Percentiles rank a stretch among this genome's conserved stretches.
phyloP scores from a whole-genome alignment of 2,113 vertebrate species.

The Diglossa brunneiventris region DNA sequence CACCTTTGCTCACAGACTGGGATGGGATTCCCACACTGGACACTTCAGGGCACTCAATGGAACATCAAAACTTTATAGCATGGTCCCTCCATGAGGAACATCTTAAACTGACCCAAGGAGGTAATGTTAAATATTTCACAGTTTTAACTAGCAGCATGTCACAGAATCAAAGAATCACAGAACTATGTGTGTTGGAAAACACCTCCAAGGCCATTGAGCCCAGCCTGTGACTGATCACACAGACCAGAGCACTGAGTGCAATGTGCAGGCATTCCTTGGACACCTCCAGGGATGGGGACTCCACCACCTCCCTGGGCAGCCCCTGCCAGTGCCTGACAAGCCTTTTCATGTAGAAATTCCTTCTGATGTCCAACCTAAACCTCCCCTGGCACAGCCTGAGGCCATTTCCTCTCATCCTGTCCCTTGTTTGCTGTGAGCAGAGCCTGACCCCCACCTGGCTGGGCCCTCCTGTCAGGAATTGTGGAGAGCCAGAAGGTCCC shows the following conservation, averaged over 20 bases:
- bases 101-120: not conserved
- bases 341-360: not conserved
- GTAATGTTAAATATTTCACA: not conserved
- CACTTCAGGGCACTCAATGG: not conserved
- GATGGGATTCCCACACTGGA: not conserved
- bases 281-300: not conserved
- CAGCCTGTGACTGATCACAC: fast-evolving
- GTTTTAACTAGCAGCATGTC: not conserved
- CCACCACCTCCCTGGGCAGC: too few species aligned
- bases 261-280: fast-evolving
- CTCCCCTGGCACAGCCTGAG: not conserved
- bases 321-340: not conserved
- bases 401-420: not conserved
- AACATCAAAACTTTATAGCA: not conserved
- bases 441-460: not conserved
- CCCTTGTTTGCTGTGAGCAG: too few species aligned
- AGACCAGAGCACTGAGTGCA: not conserved
- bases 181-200: not conserved
- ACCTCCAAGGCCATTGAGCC: fast-evolving
- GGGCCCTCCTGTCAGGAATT: not conserved
- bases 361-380: not conserved
- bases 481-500: not conserved
- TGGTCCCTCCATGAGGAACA: not conserved
- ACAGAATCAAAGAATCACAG: not conserved
- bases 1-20: not conserved